Evolutionary conservation across 64 coral and sea anemone species (phyloP).

Genomic region (Porites australiensis): DNA sequence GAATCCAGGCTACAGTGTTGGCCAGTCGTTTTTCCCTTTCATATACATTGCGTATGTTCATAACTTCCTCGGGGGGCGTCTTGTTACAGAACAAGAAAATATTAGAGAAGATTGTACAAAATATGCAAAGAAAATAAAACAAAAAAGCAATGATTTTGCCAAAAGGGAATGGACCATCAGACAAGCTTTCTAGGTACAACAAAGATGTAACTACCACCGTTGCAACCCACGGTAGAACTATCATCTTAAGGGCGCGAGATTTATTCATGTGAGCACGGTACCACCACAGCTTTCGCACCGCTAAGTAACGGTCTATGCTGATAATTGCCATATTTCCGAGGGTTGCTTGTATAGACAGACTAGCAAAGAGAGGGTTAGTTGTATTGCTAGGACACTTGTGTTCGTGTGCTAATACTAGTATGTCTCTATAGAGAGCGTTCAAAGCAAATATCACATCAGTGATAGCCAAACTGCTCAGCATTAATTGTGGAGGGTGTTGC

Average conservation of each 20-base stretch:
- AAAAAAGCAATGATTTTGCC: not conserved
- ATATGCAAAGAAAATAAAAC: slow-evolving; percentile 6
- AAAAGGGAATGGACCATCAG: not conserved
- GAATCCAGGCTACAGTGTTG: not conserved
- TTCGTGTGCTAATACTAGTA: not conserved
- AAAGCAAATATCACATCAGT: not conserved
- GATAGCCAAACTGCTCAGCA: not conserved
- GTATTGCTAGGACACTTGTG: not conserved
- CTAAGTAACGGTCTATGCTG: slow-evolving; percentile 16
- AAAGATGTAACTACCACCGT: not conserved
- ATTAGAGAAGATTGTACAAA: not conserved
- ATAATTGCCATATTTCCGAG: slow-evolving; percentile 4
- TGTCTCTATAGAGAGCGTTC: not conserved
- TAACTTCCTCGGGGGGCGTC: not conserved
- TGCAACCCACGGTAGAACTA: not conserved
- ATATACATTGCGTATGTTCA: not conserved
- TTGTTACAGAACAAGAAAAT: not conserved
- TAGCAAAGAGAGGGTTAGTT: no score
- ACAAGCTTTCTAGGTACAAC: not conserved
- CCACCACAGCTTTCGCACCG: not conserved
- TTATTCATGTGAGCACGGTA: slow-evolving; percentile 3
- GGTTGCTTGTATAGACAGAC: not conserved
- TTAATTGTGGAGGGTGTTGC: not conserved
- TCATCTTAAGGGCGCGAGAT: not conserved
- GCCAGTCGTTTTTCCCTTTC: not conserved